Conservation (phyloP, 2,797 vertebrate genomes). For the Nasua narica region DNA sequence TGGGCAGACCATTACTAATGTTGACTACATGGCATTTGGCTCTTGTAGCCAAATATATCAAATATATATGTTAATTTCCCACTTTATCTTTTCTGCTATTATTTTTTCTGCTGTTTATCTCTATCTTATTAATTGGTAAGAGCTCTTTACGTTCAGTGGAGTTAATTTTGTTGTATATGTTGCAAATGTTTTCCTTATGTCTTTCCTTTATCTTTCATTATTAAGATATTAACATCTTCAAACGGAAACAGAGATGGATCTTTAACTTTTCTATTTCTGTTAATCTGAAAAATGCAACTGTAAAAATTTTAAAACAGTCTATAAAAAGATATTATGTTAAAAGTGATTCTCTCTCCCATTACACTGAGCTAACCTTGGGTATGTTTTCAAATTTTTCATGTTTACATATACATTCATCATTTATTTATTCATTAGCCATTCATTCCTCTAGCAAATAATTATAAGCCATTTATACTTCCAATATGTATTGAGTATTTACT, state of each 20-base stretch:
- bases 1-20: background rate
- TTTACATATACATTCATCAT: background rate
- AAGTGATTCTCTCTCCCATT: background rate
- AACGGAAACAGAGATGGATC: background rate
- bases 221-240: background rate
- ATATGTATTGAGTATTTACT: background rate
- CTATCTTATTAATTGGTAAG: background rate
- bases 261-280: slow-evolving; percentile 43
- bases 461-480: background rate
- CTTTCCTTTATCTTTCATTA: slow-evolving; percentile 9
- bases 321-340: background rate
- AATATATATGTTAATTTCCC: too few species aligned
- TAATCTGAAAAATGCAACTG: background rate
- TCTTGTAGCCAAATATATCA: too few species aligned
- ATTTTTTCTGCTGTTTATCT: background rate
- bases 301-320: background rate
- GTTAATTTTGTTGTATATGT: background rate
- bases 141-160: background rate
- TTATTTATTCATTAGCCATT: background rate
- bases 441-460: slow-evolving; percentile 9
- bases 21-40: background rate
- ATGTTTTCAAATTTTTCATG: background rate
- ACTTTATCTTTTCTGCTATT: too few species aligned
- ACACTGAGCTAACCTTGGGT: background rate
- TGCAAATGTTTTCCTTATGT: background rate